phyloP scores from a whole-genome alignment of 2,113 vertebrate genomes.

The Clarias magur region DNA sequence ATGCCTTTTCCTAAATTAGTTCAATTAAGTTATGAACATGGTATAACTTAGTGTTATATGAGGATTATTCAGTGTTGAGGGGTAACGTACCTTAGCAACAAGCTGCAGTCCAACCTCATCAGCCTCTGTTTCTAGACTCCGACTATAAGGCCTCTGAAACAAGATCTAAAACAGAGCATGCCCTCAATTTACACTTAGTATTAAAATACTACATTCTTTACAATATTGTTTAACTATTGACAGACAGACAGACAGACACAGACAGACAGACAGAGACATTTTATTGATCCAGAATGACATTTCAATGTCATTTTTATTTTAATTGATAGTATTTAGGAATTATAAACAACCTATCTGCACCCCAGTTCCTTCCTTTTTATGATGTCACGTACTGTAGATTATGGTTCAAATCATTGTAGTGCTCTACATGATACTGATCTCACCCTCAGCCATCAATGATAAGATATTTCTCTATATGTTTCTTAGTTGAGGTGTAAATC shows the following conservation, averaged over 20 bases:
- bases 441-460: not conserved
- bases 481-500: not conserved
- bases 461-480: not conserved
- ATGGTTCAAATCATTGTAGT: not conserved
- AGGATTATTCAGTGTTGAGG: not conserved
- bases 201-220: not conserved
- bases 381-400: not conserved
- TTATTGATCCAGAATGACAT: too few relatives aligned
- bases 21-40: not conserved
- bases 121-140: constrained; percentile 89
- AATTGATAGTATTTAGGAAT: not conserved
- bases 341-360: not conserved
- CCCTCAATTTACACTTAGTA: not conserved
- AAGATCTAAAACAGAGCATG: constrained; percentile 75
- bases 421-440: not conserved
- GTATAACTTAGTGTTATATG: not conserved
- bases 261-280: too few relatives aligned
- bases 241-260: too few relatives aligned
- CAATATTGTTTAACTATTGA: not conserved
- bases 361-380: not conserved
- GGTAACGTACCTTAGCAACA: constrained; percentile 86
- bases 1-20: not conserved
- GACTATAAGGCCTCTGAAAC: constrained; percentile 86
- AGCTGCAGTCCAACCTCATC: constrained; percentile 88
- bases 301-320: too few relatives aligned